Percentiles rank a stretch among this genome's conserved stretches.
phyloP scores from a whole-genome alignment of 2,797 vertebrate species.

The Pteronotus mesoamericanus region DNA sequence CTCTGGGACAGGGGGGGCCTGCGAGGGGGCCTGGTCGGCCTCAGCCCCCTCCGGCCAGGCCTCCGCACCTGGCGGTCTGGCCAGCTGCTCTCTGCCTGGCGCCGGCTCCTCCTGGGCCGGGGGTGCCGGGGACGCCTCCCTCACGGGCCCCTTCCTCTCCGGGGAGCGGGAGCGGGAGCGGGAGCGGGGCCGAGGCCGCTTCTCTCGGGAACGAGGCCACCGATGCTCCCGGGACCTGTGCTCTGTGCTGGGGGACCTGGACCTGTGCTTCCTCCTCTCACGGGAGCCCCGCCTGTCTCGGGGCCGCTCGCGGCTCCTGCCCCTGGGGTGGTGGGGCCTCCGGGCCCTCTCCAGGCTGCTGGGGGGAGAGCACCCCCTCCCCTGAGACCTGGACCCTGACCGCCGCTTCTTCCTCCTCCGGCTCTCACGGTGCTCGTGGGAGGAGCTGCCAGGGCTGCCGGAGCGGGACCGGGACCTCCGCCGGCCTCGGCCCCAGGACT shows the following conservation, averaged over 20 bases:
- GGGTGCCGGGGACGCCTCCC: slow-evolving; percentile 22
- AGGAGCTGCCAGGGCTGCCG: slow-evolving; percentile 76
- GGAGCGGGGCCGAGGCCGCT: slow-evolving; percentile 76
- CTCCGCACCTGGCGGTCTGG: accelerated
- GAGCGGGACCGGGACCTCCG: slow-evolving; percentile 80
- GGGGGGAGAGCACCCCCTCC: slow-evolving; percentile 82
- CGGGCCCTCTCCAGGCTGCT: slow-evolving; percentile 85
- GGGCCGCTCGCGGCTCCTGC: slow-evolving; percentile 75
- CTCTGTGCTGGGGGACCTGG: slow-evolving; percentile 52
- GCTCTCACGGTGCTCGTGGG: slow-evolving; percentile 80
- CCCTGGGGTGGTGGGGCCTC: slow-evolving; percentile 76
- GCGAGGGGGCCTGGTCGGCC: accelerated
- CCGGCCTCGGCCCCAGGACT: slow-evolving; percentile 74
- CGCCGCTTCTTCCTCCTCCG: slow-evolving; percentile 77
- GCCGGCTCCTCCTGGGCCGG: background rate
- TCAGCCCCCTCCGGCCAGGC: accelerated
- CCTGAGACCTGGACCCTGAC: slow-evolving; percentile 82
- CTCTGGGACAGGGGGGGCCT: background rate
- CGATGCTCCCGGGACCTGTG: slow-evolving; percentile 71
- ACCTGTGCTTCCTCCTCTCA: slow-evolving; percentile 85
- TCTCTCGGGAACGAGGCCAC: slow-evolving; percentile 76
- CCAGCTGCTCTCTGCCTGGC: accelerated
- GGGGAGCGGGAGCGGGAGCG: slow-evolving; percentile 76
- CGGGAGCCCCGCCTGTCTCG: slow-evolving; percentile 80
- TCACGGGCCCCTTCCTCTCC: slow-evolving; percentile 69